phyloP scores from a whole-genome alignment of 1,140 invertebrate genomes.

The Eriocheir sinensis region DNA sequence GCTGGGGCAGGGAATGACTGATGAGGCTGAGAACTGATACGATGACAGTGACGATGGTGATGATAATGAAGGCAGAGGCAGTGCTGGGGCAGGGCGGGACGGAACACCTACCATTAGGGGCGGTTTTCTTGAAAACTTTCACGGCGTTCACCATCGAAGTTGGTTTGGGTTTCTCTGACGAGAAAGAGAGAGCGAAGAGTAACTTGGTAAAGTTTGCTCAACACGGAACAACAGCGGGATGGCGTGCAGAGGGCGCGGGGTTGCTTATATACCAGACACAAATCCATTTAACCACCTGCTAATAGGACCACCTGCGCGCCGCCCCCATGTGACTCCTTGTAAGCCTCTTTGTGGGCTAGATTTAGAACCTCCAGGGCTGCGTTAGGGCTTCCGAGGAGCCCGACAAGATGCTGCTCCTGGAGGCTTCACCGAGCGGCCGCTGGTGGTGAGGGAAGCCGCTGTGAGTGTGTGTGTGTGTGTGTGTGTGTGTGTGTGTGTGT shows the following conservation, averaged over 20 bases:
- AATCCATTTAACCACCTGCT: slow-evolving; percentile 53
- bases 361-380: neutral
- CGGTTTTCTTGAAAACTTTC: slow-evolving; percentile 79
- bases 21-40: no score
- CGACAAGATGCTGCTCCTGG: neutral
- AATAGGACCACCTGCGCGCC: neutral
- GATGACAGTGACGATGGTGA: no score
- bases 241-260: no score
- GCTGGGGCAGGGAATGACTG: no score
- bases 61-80: neutral
- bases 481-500: slow-evolving; percentile 55
- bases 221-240: slow-evolving; percentile 58
- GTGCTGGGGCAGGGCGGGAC: neutral
- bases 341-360: slow-evolving; percentile 27
- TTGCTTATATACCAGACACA: neutral
- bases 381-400: neutral
- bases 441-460: no score
- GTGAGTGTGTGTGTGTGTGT: neutral
- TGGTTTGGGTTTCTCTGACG: slow-evolving; percentile 57
- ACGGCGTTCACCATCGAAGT: slow-evolving; percentile 77
- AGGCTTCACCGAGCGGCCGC: neutral
- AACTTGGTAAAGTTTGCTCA: slow-evolving; percentile 29
- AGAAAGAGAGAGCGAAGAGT: slow-evolving; percentile 32
- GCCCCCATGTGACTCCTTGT: neutral
- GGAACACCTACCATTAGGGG: slow-evolving; percentile 78